Evolutionary conservation across 2,888 invertebrate species (phyloP).

Genomic region (Odontomyia ornata): DNA sequence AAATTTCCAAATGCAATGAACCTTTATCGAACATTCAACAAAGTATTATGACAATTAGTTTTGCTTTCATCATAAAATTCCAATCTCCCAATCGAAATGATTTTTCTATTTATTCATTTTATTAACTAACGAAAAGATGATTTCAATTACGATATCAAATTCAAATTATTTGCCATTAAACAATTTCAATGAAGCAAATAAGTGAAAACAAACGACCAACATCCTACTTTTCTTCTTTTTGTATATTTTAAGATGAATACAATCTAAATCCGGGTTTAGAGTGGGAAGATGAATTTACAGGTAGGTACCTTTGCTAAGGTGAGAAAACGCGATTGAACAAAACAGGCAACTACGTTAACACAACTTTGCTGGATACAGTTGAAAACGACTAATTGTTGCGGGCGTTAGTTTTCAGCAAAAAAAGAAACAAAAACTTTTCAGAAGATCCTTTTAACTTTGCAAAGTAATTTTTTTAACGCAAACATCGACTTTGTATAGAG

Average conservation of each 20-base stretch:
- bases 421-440: neutral
- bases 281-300: conserved; percentile 99
- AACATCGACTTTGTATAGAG: conserved; percentile 26
- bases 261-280: conserved; percentile 99
- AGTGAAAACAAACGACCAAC: conserved; percentile 32
- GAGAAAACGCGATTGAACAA: conserved; percentile 58
- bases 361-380: neutral
- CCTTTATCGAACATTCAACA: neutral
- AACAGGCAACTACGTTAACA: conserved; percentile 61
- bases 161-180: neutral
- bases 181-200: conserved; percentile 2
- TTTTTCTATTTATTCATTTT: neutral
- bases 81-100: no score
- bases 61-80: neutral
- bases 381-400: neutral
- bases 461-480: conserved; percentile 22
- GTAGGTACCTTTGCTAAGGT: conserved; percentile 72
- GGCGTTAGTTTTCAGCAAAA: neutral
- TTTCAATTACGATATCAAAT: neutral
- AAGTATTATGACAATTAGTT: neutral
- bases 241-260: conserved; percentile 93
- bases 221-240: conserved; percentile 51
- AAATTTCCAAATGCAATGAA: neutral
- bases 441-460: conserved; percentile 10
- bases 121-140: neutral